Base-by-base conservation (phyloP, 2,113 vertebrate genomes). In the Thamnaconus septentrionalis region DNA sequence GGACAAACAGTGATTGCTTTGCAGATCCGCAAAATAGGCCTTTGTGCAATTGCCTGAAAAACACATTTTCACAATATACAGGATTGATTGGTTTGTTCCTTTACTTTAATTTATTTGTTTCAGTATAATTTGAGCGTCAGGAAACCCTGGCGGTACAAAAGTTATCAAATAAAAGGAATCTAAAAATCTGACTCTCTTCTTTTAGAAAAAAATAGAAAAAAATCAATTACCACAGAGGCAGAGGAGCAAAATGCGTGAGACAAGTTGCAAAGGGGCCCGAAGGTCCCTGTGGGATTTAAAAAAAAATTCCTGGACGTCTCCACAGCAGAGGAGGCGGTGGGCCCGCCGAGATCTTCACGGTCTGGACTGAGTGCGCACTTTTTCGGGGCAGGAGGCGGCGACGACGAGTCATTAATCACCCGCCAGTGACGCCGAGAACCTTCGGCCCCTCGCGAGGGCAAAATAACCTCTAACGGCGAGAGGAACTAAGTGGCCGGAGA, bases 351-450 rank as follows among this genome's bases (percentile, higher is more conserved):
- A 89, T 84, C 89, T 89, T 31, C 18, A 31, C 72, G 50, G 85
- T 76, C 86, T 82, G 49, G 69, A 87, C 81, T 83, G 80, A 85
- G 82, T 81, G 65, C 88, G 84, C 86, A 78, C 86, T 86, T 62
- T 87, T 87, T 91, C 18, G 18, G 18, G 79, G 89, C 89, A 84
- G 88, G 88, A 91, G 75, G 63, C 68, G 62, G 81, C 81, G 59
- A 60, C 42, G 79, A 9, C 10, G 71, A 65, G 55, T 87, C 91
- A 93, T 96, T 88, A 92, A 94, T 95, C 94, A 94, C 87, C 74
- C 9, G 49, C 59, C 66, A 81, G 63, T 18, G 92, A 92, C 90
- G 76, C 56, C 8, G 77, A 88, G 76, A 91, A 92, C 73, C 88
- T 90, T 88, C 87, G 87, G 83, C 83, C 80, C 86, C 86, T 90